These are phyloP conservation scores for Tauraco hartlaubi DNA, from an alignment of 2,797 vertebrate species.

Conservation along the genomic window DNA sequence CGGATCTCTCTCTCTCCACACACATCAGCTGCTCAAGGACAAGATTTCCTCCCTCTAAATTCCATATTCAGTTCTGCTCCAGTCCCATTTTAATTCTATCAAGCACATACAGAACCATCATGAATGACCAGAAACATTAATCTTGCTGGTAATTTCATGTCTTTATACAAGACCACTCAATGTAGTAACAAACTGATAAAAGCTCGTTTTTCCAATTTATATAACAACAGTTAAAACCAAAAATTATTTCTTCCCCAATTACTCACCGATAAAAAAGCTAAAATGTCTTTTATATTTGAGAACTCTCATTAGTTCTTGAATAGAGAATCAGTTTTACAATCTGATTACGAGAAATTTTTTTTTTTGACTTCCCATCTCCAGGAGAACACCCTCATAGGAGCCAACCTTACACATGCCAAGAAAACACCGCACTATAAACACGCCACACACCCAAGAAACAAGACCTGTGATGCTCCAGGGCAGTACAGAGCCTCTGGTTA, in stretches of 20 bases:
- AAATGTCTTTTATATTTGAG: neutral
- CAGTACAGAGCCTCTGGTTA: neutral
- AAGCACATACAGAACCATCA: neutral
- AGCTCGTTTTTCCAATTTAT: neutral
- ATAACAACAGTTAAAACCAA: neutral
- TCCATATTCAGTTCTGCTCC: neutral
- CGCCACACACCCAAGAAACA: neutral
- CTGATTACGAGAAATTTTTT: neutral
- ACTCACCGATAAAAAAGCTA: neutral
- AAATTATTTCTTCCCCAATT: neutral
- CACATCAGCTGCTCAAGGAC: slow-evolving; percentile 3
- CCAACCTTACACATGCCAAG: neutral
- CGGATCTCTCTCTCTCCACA: neutral
- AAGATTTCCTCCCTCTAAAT: slow-evolving; percentile 4
- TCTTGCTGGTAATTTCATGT: neutral
- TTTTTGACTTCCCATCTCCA: neutral
- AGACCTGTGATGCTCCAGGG: neutral
- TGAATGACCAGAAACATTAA: neutral
- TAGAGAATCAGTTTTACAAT: neutral
- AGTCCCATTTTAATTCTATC: slow-evolving; percentile 2
- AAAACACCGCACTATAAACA: neutral
- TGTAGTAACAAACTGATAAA: neutral
- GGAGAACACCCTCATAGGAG: neutral
- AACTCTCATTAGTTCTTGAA: neutral
- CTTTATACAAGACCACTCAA: neutral